These are phyloP conservation scores for Holacanthella duospinosa DNA, from an alignment of 2,888 invertebrate species.

Conservation along the genomic window DNA sequence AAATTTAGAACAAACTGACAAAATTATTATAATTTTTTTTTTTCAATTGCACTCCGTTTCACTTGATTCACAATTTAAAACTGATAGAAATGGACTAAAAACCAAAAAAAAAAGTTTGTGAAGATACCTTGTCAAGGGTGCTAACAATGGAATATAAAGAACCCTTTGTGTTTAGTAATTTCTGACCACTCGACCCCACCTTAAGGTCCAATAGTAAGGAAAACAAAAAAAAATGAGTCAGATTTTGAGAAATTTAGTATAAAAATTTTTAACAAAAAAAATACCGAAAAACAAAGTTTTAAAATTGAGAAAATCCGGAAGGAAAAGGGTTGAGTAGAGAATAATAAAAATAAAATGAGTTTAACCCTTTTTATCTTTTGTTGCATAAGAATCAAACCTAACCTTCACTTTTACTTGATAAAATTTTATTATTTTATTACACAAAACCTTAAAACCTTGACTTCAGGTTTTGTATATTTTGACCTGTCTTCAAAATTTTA, in stretches of 20 bases:
- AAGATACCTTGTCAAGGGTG: no score
- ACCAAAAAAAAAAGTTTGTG: no score
- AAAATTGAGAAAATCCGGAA: background rate
- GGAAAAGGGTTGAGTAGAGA: background rate
- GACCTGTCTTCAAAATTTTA: background rate
- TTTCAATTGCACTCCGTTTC: no score
- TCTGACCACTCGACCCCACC: slow-evolving; percentile 1
- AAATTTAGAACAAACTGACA: no score
- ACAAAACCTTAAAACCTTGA: background rate
- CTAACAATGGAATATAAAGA: no score
- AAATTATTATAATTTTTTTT: no score
- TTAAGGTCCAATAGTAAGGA: background rate
- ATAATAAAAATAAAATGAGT: background rate
- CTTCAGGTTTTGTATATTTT: background rate
- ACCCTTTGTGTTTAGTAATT: no score
- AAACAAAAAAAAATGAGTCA: background rate
- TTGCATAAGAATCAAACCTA: background rate
- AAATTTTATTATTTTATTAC: background rate
- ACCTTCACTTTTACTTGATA: background rate
- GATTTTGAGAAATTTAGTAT: background rate
- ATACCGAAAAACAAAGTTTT: background rate
- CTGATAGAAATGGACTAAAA: no score
- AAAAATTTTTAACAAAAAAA: background rate
- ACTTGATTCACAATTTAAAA: no score
- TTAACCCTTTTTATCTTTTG: background rate